A percentile compares a stretch with the other conserved stretches of the same genome.
These are phyloP conservation scores for Metridium senile DNA, from an alignment of 92 coral and sea anemone genomes.

Conservation along the genomic window DNA sequence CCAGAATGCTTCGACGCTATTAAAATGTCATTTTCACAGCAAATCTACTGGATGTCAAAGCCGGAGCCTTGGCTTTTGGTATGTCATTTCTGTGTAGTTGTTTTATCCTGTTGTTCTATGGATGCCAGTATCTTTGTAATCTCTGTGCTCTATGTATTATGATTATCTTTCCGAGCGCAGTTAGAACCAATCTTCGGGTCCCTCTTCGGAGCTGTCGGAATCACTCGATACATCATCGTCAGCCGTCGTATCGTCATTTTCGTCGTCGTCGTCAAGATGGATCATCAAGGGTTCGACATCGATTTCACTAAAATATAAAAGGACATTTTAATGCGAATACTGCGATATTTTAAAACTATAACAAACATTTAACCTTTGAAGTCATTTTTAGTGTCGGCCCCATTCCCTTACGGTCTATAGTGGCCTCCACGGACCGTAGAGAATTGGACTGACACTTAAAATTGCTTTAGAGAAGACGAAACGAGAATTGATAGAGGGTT, in stretches of 20 bases:
- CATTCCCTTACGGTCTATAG: no score
- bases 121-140: no score
- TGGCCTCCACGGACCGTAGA: no score
- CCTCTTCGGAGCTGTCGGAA: no score
- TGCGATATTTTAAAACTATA: no score
- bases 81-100: not conserved
- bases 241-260: constrained; percentile 79
- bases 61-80: not conserved
- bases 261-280: constrained; percentile 55
- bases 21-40: not conserved
- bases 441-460: no score
- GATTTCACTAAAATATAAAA: constrained; percentile 1
- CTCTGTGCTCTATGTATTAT: no score
- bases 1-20: not conserved
- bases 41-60: not conserved
- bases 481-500: not conserved
- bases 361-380: no score
- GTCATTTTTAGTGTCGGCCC: no score
- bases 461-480: no score
- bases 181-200: no score
- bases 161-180: no score
- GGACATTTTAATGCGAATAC: not conserved
- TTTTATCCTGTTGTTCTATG: not conserved
- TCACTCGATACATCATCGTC: constrained; percentile 58
- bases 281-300: constrained; percentile 46